Conservation (phyloP, 2,888 invertebrate species). For the Aelia acuminata region DNA sequence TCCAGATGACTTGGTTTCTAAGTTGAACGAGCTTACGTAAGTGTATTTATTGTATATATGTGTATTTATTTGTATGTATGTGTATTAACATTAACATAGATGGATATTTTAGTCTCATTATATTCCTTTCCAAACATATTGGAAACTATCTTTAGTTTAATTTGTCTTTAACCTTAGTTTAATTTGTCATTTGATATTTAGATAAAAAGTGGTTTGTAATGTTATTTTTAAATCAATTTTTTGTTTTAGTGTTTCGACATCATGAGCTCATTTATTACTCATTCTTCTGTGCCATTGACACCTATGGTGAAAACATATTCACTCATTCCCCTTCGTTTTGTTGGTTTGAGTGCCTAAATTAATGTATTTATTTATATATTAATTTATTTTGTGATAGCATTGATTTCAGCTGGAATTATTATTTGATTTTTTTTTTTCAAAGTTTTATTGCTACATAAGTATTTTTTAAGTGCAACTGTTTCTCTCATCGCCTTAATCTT, state of each 20-base stretch:
- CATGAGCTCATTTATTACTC: neutral
- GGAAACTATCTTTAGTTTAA: neutral
- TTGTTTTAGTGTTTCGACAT: neutral
- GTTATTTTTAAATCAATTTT: too few species aligned
- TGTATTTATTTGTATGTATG: neutral
- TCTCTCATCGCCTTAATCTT: neutral
- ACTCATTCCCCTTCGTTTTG: neutral
- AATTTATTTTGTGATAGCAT: slow-evolving; percentile 4
- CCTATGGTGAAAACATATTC: neutral
- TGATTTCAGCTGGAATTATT: neutral
- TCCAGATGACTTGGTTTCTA: neutral
- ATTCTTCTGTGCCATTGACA: neutral
- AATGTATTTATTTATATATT: neutral
- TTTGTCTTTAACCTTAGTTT: too few species aligned
- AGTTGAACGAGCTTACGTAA: slow-evolving; percentile 20
- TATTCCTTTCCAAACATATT: neutral
- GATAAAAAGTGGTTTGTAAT: neutral
- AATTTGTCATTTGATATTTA: neutral
- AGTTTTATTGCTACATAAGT: neutral
- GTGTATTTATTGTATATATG: neutral
- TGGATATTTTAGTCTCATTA: neutral
- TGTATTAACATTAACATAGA: too few species aligned
- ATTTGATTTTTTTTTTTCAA: neutral
- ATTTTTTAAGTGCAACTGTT: neutral
- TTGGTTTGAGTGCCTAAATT: neutral